Percentiles rank a stretch among this genome's conserved stretches.
phyloP scores from a whole-genome alignment of 53 echinoderm and acorn worm species.

The Echinometra lucunter region DNA sequence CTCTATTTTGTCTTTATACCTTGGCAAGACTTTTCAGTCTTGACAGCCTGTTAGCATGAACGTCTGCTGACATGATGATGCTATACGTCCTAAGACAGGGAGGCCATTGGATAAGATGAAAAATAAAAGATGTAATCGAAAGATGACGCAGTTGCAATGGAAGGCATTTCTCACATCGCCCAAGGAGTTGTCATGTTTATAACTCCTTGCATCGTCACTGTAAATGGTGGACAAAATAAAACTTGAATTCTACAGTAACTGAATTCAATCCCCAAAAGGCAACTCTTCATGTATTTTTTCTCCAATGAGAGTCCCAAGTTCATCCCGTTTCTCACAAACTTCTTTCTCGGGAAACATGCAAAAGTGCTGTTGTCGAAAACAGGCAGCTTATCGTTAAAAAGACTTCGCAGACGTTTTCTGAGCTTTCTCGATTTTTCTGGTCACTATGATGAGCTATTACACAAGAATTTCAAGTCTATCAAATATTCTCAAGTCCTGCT shows the following conservation, averaged over 20 bases:
- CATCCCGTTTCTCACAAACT: neutral
- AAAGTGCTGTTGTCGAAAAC: neutral
- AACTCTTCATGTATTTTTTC: neutral
- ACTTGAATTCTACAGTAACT: neutral
- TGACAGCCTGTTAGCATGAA: slow-evolving; percentile 45
- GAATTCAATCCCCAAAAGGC: neutral
- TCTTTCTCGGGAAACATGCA: neutral
- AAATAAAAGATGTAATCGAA: neutral
- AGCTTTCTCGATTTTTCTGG: neutral
- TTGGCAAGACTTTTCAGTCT: slow-evolving; percentile 37
- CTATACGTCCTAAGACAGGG: neutral
- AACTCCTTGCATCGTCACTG: too few species aligned
- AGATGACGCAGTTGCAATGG: neutral
- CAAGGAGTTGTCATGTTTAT: too few species aligned
- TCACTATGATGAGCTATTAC: neutral
- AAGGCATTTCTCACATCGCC: neutral
- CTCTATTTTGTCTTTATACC: neutral
- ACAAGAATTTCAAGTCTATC: neutral
- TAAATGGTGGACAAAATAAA: neutral
- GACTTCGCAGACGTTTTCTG: neutral
- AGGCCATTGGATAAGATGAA: neutral
- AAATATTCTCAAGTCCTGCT: neutral
- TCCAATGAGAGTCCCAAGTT: neutral
- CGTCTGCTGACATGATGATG: slow-evolving; percentile 50
- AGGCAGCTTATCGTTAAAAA: neutral